Evolutionary conservation across 2,888 invertebrate species (phyloP).

Genomic region (Trachelus troglodyta): DNA sequence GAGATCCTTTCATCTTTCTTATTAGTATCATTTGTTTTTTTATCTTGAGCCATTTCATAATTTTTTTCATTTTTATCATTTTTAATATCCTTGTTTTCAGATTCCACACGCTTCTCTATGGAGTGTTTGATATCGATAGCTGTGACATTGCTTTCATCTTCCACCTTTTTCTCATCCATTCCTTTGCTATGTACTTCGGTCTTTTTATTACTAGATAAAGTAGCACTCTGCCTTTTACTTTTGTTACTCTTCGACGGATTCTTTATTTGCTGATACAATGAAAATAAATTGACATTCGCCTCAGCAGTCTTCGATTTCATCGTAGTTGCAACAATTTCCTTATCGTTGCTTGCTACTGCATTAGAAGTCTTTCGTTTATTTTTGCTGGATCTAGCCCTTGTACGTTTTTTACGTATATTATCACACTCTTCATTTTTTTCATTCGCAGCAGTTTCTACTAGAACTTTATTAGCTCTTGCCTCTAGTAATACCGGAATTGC

Average conservation of each 20-base stretch:
- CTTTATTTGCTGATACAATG: not conserved
- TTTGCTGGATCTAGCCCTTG: conserved; percentile 6
- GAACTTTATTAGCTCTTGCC: not conserved
- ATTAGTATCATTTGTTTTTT: not conserved
- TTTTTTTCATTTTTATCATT: not conserved
- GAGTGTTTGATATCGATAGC: not conserved
- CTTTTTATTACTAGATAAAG: not conserved
- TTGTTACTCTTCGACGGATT: not conserved
- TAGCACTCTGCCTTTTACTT: not conserved
- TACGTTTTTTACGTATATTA: conserved; percentile 1
- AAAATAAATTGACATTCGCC: conserved; percentile 1
- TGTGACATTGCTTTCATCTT: not conserved
- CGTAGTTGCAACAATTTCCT: conserved; percentile 1
- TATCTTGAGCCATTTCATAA: too few species aligned
- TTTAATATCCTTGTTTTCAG: not conserved
- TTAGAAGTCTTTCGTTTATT: conserved; percentile 12
- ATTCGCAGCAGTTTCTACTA: not conserved
- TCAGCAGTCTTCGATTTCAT: not conserved
- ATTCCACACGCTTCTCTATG: not conserved
- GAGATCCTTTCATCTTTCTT: not conserved
- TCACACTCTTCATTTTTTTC: not conserved
- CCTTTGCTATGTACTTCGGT: not conserved
- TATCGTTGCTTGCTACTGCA: conserved; percentile 3
- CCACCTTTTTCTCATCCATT: not conserved
- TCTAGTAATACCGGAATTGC: not conserved